Percentiles rank a stretch among this genome's conserved stretches.
Evolutionary conservation across 2,113 vertebrate species (phyloP).

Genomic region (Canis aureus): DNA sequence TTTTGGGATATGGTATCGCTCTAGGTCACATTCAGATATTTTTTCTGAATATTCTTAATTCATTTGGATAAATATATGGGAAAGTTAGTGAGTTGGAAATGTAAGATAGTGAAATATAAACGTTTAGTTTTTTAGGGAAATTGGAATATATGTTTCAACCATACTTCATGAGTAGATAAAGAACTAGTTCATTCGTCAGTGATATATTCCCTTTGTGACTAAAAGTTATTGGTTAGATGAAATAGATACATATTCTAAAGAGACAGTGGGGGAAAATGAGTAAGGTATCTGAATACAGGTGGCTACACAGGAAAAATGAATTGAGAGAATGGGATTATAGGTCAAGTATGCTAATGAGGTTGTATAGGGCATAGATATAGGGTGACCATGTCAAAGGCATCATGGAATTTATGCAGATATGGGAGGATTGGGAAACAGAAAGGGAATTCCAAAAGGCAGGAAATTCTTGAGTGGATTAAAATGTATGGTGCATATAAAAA

Average conservation of each 20-base stretch:
- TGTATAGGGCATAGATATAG: background rate
- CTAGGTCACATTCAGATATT: background rate
- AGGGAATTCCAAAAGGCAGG: background rate
- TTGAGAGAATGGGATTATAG: background rate
- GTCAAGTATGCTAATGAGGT: background rate
- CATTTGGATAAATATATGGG: background rate
- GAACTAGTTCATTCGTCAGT: background rate
- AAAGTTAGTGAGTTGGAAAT: background rate
- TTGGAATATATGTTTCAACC: background rate
- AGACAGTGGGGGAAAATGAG: background rate
- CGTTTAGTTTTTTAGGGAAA: constrained; percentile 22
- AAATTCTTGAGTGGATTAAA: constrained; percentile 24
- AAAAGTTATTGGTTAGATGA: background rate
- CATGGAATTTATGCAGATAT: background rate
- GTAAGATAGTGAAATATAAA: background rate
- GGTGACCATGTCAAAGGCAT: background rate
- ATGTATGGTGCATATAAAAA: background rate
- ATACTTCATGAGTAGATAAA: background rate
- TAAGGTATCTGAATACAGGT: background rate
- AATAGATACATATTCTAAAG: background rate
- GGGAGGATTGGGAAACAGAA: background rate
- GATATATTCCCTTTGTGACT: background rate
- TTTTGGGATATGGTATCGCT: background rate
- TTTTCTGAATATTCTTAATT: constrained; percentile 27
- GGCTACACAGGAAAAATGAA: background rate